Conservation (phyloP, 2,888 invertebrate genomes). For the Trissolcus brochymenae region DNA sequence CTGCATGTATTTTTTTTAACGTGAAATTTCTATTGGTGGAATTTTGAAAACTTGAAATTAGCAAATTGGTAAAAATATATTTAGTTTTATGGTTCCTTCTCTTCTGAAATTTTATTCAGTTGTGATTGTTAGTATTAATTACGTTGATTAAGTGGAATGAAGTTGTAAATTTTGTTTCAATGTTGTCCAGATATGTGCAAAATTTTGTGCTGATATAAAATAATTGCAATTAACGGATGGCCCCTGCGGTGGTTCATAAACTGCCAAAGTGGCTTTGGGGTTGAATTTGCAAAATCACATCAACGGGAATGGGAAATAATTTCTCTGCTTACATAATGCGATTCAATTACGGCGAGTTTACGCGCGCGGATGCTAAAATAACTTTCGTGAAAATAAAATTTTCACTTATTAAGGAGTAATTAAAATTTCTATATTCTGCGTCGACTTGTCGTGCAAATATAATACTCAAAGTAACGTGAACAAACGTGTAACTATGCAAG, state of each 20-base stretch:
- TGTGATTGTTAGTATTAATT: too few species aligned
- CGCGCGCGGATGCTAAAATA: slow-evolving; percentile 10
- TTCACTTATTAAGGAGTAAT: slow-evolving; percentile 53
- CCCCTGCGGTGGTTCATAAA: slow-evolving; percentile 47
- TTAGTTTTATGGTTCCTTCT: too few species aligned
- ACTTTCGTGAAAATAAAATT: slow-evolving; percentile 54
- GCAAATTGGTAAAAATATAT: too few species aligned
- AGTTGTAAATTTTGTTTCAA: too few species aligned
- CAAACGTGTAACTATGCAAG: slow-evolving; percentile 18
- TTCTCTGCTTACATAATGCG: slow-evolving; percentile 32
- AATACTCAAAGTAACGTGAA: not conserved
- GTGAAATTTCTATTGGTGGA: too few species aligned
- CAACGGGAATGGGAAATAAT: too few species aligned
- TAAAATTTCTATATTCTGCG: slow-evolving; percentile 47
- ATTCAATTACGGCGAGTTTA: not conserved
- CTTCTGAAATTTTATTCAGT: too few species aligned
- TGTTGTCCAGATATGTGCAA: slow-evolving; percentile 5
- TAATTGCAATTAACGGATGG: slow-evolving; percentile 44
- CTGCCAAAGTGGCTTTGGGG: slow-evolving; percentile 25
- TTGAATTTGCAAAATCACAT: too few species aligned
- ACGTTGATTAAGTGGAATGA: too few species aligned
- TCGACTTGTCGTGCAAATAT: slow-evolving; percentile 42
- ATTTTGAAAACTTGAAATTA: too few species aligned
- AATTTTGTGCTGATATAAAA: slow-evolving; percentile 41
- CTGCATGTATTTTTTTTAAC: slow-evolving; percentile 1